Evolutionary conservation across 2,888 invertebrate genomes (phyloP), one percentile per base, ranked within the genome.

Genomic region (Julus scandinavius): DNA sequence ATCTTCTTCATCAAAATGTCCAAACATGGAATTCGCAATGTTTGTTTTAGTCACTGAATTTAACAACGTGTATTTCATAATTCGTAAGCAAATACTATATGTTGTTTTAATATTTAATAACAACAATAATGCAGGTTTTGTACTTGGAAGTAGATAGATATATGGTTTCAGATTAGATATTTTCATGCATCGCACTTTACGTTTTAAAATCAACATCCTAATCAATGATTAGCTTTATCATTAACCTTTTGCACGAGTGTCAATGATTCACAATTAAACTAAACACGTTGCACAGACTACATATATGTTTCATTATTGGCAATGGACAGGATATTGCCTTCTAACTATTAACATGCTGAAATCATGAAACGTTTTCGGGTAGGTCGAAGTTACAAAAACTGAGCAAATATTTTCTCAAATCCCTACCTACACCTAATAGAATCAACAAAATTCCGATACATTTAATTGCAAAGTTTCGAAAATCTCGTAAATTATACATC

Each of bases 161-260:
- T 45, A 45, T 45, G 45, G 7, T 72, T 72, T 29, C 7, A 72
- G 29, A 72, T 72, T 72, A 20, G 72, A 72, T 72, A 72, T 72
- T 72, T 29, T 29, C 6, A 9, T n/a, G 72, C 72, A 72, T 20
- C 72, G 72, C 72, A 72, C 72, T 72, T 72, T 29, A 9, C 2
- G 29, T 15, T 72, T 29, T 72, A 72, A 72, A 72, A 72, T 72
- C 72, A 72, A 72, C 72, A 72, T 72, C 29, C 72, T 72, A 72
- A 72, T 72, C 72, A n/a, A 17, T 72, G 29, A 72, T 29, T 72
- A 72, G 72, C 17, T n/a, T 72, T 72, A 72, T 72, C 72, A 72
- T 72, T 72, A 72, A 72, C 72, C 72, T 72, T 72, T 72, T 11
- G 72, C 20, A 20, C 29, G 20, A 20, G 72, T 72, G 72, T 72